A percentile compares a stretch with the other conserved stretches of the same genome.
Evolutionary conservation across 53 echinoderm and acorn worm genomes (phyloP).

Genomic region (Apostichopus leukothele): DNA sequence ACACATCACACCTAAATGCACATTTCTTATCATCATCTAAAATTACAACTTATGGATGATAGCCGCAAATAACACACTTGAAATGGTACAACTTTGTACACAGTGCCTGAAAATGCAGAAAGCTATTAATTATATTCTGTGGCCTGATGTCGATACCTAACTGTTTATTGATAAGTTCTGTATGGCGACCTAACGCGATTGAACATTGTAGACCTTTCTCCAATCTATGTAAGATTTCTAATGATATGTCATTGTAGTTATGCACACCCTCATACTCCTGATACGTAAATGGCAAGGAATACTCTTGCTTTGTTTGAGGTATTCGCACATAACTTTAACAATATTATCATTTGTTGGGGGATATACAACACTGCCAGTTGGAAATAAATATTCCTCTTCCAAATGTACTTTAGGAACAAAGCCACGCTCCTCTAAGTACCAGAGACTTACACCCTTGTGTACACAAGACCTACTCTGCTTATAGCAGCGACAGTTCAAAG

Average conservation of each 20-base stretch:
- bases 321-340: constrained; percentile 6
- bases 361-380: neutral
- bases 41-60: constrained; percentile 23
- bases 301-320: neutral
- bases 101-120: constrained; percentile 24
- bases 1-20: constrained; percentile 14
- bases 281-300: neutral
- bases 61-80: constrained; percentile 32
- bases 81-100: constrained; percentile 1
- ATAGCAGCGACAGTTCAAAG: constrained; percentile 7
- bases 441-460: constrained; percentile 9
- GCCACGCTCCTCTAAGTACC: constrained; percentile 12
- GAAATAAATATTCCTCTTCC: neutral
- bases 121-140: constrained; percentile 24
- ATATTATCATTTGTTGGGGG: neutral
- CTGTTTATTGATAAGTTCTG: constrained; percentile 24
- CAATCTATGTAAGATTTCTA: constrained; percentile 14
- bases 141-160: neutral
- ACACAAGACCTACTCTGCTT: constrained; percentile 11
- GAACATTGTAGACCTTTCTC: constrained; percentile 16
- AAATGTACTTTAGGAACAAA: neutral
- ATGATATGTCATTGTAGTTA: neutral
- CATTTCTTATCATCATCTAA: constrained; percentile 30
- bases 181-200: constrained; percentile 26
- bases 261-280: no score